Evolutionary conservation across 2,113 vertebrate species (phyloP).

Genomic region (Gnathonemus longibarbis): DNA sequence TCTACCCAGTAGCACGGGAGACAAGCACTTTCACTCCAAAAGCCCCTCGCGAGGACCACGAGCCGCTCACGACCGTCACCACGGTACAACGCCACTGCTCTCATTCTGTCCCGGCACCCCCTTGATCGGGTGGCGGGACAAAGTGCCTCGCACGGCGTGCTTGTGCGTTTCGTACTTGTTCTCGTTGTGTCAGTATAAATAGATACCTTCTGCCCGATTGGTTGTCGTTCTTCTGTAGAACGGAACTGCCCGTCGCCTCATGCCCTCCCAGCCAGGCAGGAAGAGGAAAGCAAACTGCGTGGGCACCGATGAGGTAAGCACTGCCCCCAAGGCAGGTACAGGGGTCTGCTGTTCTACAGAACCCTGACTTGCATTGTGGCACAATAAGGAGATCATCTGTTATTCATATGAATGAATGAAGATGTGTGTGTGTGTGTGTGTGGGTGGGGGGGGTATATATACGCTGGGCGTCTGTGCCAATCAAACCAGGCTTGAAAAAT

Average conservation of each 20-base stretch:
- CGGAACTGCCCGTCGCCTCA: constrained; percentile 69
- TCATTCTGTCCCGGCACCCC: not conserved
- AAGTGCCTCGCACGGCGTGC: not conserved
- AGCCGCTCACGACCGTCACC: constrained; percentile 54
- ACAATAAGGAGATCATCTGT: not conserved
- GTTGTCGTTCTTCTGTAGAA: constrained; percentile 53
- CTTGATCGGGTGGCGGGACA: not conserved
- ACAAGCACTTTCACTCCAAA: constrained; percentile 53
- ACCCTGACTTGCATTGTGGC: not conserved
- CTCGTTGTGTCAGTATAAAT: not conserved
- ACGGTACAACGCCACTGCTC: constrained; percentile 39
- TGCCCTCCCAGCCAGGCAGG: constrained; percentile 72
- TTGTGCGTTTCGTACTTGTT: not conserved
- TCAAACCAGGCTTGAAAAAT: not conserved
- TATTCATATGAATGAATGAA: not conserved
- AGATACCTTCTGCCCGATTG: not conserved
- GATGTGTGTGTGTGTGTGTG: no score
- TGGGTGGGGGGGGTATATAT: no score
- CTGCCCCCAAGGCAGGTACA: not conserved
- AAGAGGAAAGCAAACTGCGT: constrained; percentile 82
- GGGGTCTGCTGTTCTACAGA: not conserved
- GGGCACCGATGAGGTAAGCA: constrained; percentile 73
- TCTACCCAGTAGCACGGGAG: constrained; percentile 68
- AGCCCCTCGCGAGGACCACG: constrained; percentile 56
- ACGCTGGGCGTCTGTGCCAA: not conserved